These are phyloP conservation scores for Acleris literana DNA, from an alignment of 2,888 invertebrate genomes.

Conservation along the genomic window DNA sequence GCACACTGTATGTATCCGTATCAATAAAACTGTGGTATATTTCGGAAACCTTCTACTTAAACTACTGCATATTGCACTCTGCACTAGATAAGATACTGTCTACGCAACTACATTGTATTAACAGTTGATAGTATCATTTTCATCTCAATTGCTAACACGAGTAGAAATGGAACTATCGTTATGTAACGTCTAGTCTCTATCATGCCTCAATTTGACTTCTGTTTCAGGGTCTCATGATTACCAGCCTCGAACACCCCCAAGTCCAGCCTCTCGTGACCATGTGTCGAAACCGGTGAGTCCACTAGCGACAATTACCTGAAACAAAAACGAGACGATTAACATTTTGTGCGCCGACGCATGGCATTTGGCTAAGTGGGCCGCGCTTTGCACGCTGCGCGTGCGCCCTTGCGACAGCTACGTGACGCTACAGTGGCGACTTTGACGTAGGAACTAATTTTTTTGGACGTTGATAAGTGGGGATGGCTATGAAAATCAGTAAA, in stretches of 20 bases:
- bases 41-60: too few relatives aligned
- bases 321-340: constrained; percentile 57
- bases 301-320: constrained; percentile 60
- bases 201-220: too few relatives aligned
- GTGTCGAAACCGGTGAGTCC: constrained; percentile 25
- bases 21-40: too few relatives aligned
- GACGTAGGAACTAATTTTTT: constrained; percentile 43
- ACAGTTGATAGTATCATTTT: too few relatives aligned
- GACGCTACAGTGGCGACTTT: constrained; percentile 51
- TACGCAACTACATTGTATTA: too few relatives aligned
- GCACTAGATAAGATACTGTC: too few relatives aligned
- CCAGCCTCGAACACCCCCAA: neutral
- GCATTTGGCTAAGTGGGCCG: constrained; percentile 66
- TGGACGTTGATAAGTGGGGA: neutral
- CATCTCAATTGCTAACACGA: too few relatives aligned
- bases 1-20: too few relatives aligned
- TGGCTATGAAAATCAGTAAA: neutral
- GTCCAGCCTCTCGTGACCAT: constrained; percentile 15
- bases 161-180: too few relatives aligned
- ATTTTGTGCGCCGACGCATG: constrained; percentile 55
- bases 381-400: constrained; percentile 58
- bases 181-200: too few relatives aligned
- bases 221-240: too few relatives aligned
- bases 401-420: constrained; percentile 67
- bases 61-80: too few relatives aligned